Percentiles rank a stretch among this genome's conserved stretches.
phyloP scores from a whole-genome alignment of 1,140 invertebrate species.

The Drosophila burlai region DNA sequence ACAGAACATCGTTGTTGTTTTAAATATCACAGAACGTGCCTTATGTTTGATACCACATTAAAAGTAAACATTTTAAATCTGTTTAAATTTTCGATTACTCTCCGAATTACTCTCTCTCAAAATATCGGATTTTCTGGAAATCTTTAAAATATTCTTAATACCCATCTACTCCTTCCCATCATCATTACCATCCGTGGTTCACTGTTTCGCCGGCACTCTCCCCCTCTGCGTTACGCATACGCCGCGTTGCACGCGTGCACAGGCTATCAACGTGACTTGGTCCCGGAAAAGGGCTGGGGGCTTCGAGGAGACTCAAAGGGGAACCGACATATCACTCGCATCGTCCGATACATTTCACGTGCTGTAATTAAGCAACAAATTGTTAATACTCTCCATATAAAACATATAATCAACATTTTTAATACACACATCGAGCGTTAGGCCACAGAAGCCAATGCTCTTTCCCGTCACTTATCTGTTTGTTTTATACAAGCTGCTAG shows the following conservation, averaged over 20 bases:
- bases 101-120: neutral
- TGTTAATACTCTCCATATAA: conserved; percentile 13
- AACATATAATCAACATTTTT: conserved; percentile 53
- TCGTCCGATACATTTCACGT: conserved; percentile 78
- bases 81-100: neutral
- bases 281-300: neutral
- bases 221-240: conserved; percentile 60
- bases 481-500: no score
- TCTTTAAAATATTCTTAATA: conserved; percentile 41
- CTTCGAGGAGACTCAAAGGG: conserved; percentile 13
- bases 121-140: neutral
- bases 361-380: conserved; percentile 82
- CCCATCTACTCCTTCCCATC: neutral
- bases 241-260: conserved; percentile 49
- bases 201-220: neutral
- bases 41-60: neutral
- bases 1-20: neutral
- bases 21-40: neutral
- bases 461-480: no score
- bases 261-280: conserved; percentile 63
- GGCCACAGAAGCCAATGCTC: neutral
- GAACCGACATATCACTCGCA: conserved; percentile 50
- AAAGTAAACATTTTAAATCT: neutral
- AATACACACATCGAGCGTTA: conserved; percentile 58
- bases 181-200: neutral